These are phyloP conservation scores for Magallana gigas DNA, from an alignment of 1,140 invertebrate species.

Conservation along the genomic window DNA sequence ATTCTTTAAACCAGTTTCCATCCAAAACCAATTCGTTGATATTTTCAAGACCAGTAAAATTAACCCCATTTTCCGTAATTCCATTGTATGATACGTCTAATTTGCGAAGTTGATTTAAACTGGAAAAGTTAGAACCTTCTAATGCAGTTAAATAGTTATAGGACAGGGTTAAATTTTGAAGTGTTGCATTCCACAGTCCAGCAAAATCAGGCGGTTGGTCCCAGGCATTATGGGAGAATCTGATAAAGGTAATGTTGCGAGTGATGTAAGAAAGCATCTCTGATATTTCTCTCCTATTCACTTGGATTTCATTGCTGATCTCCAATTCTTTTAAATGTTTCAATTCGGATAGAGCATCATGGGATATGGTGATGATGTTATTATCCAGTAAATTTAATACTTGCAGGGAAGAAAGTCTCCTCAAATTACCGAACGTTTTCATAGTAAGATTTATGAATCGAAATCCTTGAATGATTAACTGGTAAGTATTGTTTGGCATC, in stretches of 20 bases:
- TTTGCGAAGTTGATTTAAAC: not conserved
- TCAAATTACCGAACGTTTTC: not conserved
- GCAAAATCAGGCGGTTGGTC: not conserved
- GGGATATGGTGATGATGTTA: not conserved
- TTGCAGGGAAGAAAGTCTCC: not conserved
- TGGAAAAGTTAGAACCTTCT: not conserved
- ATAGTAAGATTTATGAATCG: not conserved
- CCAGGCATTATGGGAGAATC: not conserved
- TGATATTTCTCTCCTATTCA: not conserved
- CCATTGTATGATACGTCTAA: constrained; percentile 30
- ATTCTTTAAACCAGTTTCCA: constrained; percentile 9
- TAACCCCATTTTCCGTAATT: not conserved
- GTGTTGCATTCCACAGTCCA: not conserved
- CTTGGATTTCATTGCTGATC: not conserved
- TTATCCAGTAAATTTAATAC: not conserved
- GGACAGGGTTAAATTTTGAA: not conserved
- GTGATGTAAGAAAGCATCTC: not conserved
- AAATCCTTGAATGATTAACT: not conserved
- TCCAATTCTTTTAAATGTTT: not conserved
- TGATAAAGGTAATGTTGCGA: not conserved
- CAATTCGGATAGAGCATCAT: not conserved
- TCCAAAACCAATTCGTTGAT: not conserved
- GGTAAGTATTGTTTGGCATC: not conserved
- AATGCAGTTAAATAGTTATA: not conserved
- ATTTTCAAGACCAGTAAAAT: constrained; percentile 27